phyloP scores from a whole-genome alignment of 2,113 vertebrate species.

The Podarcis muralis region DNA sequence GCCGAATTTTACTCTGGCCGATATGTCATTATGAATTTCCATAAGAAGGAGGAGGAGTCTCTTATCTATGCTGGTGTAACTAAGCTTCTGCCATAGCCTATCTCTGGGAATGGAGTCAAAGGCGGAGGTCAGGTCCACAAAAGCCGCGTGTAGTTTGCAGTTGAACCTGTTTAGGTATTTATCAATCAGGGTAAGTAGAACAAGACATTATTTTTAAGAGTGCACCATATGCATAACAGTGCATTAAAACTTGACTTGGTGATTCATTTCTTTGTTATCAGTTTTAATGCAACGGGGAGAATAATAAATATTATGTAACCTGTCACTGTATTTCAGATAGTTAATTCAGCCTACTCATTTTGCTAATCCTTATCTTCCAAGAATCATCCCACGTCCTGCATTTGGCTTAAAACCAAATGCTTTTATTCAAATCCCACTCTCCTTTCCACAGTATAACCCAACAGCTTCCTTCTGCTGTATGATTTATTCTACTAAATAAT shows the following conservation, averaged over 20 bases:
- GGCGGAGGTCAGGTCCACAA: too few species aligned
- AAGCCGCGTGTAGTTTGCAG: too few species aligned
- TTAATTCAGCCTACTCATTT: not conserved
- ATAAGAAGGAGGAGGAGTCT: too few species aligned
- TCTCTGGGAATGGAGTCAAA: too few species aligned
- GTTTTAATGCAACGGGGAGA: not conserved
- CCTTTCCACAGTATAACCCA: conserved; percentile 37
- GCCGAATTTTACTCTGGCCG: too few species aligned
- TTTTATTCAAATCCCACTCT: not conserved
- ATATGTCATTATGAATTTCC: too few species aligned
- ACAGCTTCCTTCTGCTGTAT: conserved; percentile 46
- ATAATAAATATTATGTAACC: conserved; percentile 4
- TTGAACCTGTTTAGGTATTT: too few species aligned
- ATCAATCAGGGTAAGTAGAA: too few species aligned
- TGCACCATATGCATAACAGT: not conserved
- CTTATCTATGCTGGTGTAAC: too few species aligned
- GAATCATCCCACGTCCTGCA: not conserved
- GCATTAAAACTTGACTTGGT: not conserved
- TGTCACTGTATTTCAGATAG: not conserved
- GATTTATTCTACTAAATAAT: conserved; percentile 59
- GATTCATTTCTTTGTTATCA: not conserved
- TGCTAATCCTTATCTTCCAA: conserved; percentile 5
- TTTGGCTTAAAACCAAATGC: not conserved
- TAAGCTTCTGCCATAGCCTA: too few species aligned
- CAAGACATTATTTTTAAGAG: not conserved